phyloP scores from a whole-genome alignment of 1,140 invertebrate species.

The Marisa cornuarietis region DNA sequence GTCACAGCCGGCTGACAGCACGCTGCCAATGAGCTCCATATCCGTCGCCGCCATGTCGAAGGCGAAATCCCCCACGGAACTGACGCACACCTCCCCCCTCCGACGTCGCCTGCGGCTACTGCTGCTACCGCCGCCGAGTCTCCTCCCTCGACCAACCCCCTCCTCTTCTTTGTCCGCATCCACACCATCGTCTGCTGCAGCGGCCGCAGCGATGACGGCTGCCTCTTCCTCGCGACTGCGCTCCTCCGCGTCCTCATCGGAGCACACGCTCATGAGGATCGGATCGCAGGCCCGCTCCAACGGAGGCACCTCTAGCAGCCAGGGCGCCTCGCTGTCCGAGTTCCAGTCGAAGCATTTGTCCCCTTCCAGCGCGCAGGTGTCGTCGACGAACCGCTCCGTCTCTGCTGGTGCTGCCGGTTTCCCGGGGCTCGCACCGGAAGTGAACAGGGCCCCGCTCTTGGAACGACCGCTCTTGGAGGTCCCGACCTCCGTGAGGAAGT shows the following conservation, averaged over 20 bases:
- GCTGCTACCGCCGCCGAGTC: neutral
- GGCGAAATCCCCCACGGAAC: neutral
- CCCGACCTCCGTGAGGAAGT: neutral
- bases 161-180: neutral
- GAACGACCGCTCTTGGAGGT: neutral
- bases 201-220: neutral
- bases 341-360: neutral
- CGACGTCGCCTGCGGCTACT: neutral
- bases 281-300: neutral
- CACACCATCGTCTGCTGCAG: neutral
- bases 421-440: neutral
- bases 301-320: neutral
- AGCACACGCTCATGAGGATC: neutral
- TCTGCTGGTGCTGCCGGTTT: neutral
- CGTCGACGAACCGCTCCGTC: neutral
- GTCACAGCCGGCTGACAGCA: constrained; percentile 4
- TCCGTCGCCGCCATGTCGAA: constrained; percentile 8
- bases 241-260: neutral
- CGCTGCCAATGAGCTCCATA: constrained; percentile 9
- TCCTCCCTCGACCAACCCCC: neutral
- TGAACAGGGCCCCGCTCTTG: neutral
- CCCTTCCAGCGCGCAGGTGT: neutral
- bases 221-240: neutral
- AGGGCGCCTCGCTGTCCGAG: neutral
- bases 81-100: neutral